Conservation (phyloP, 2,888 invertebrate genomes). For the Corythucha ciliata region DNA sequence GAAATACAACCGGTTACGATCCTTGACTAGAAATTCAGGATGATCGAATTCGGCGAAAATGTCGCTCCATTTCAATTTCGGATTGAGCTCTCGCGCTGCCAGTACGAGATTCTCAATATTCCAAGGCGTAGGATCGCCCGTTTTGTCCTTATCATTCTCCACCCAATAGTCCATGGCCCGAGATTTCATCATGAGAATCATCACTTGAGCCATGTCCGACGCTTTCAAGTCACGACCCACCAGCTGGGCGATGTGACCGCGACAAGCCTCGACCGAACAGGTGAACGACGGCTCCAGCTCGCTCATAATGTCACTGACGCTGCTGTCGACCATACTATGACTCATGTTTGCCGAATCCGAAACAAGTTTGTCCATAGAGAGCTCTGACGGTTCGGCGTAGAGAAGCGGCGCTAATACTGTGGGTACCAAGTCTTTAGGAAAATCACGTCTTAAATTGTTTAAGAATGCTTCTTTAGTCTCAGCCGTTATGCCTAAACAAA, state of each 20-base stretch:
- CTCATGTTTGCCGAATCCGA: slow-evolving; percentile 43
- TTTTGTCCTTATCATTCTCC: slow-evolving; percentile 41
- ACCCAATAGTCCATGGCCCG: slow-evolving; percentile 54
- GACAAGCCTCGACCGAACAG: slow-evolving; percentile 74
- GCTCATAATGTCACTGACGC: slow-evolving; percentile 77
- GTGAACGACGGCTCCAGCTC: slow-evolving; percentile 91
- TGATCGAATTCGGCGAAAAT: slow-evolving; percentile 87
- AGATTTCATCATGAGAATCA: slow-evolving; percentile 78
- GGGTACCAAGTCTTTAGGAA: slow-evolving; percentile 79
- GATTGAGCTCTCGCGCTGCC: slow-evolving; percentile 73
- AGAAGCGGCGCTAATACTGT: slow-evolving; percentile 80
- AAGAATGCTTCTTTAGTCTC: slow-evolving; percentile 73
- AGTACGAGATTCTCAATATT: slow-evolving; percentile 89
- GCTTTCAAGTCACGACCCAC: slow-evolving; percentile 75
- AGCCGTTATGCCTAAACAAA: slow-evolving; percentile 51
- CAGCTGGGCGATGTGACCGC: slow-evolving; percentile 70
- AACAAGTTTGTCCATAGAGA: slow-evolving; percentile 43
- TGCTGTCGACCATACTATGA: slow-evolving; percentile 53
- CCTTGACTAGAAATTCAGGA: slow-evolving; percentile 77
- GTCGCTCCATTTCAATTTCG: slow-evolving; percentile 84
- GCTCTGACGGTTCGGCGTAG: slow-evolving; percentile 55
- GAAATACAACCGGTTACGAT: slow-evolving; percentile 72
- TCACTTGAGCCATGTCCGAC: slow-evolving; percentile 70
- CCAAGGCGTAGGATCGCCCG: slow-evolving; percentile 49
- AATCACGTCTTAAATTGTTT: slow-evolving; percentile 71